Evolutionary conservation across 2,113 vertebrate species (phyloP), one percentile per base, ranked within the genome.

Genomic region (Piaya cayana): DNA sequence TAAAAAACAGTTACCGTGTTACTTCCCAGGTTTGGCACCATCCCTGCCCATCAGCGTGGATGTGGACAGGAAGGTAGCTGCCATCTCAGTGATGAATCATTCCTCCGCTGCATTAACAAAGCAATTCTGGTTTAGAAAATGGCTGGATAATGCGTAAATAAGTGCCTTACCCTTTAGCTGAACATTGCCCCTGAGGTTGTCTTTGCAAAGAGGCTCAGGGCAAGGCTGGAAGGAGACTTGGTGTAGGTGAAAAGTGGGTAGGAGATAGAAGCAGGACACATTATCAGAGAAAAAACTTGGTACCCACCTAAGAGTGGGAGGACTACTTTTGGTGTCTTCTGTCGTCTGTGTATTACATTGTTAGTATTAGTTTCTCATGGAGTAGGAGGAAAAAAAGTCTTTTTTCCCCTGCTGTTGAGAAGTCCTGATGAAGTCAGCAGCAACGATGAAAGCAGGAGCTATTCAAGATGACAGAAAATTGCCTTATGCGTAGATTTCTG

Each of bases 111-210:
- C 25, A 15, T 88, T 59, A n/a, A 59, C 1, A 5, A 96, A 89
- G 29, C 20, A 62, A 27, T 82, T 50, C 30, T 80, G 29, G 2
- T 50, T 45, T 56, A 59, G 49, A 30, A 82, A 36, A n/a, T 72
- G 26, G 6, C 39, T 42, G 26, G n/a, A 23, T n/a, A 69, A 64
- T 32, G 15, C 16, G 13, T 12, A 45, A 20, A 52, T 49, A 34
- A 75, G 64, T 45, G 13, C 14, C 4, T 29, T 60, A 8, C 15
- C 30, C 10, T 74, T 80, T 14, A 64, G 43, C n/a, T 87, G n/a
- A 47, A 5, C 7, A 3, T 39, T 13, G 6, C 1, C 20, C 12
- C 27, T 1, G 2, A 11, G 16, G n/a, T 8, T 62, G 39, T 59
- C 16, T 26, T 29, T 6, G 18, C 25, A 27, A 29, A 17, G 8